Evolutionary conservation across 1,140 invertebrate genomes (phyloP), one percentile per base, ranked within the genome.

Genomic region (Trichogramma pretiosum): DNA sequence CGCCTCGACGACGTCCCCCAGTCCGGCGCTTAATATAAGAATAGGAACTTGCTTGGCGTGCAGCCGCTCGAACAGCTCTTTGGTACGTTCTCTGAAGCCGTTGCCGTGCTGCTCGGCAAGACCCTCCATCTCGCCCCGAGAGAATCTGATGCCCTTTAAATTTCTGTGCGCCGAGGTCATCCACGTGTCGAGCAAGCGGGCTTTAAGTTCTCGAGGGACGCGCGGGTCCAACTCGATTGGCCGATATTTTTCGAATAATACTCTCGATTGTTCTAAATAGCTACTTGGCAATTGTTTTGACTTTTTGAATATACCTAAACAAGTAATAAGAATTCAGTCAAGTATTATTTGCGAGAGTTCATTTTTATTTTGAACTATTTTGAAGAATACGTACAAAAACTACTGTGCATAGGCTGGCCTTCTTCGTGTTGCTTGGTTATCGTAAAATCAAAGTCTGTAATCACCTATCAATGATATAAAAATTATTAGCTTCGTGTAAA

Each of bases 11-110:
- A 87, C 77, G 60, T 93, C 84, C 1, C 93, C 93, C 18, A 97
- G 75, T 1, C 93, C 93, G 24, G 93, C 93, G 17, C 91, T 95
- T 67, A 97, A 94, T 21, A 97, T 84, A 23, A 97, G 63, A 13
- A 94, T 71, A 0, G 93, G 93, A 17, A 97, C 81, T 35, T 80
- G 64, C 3, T 77, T 60, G 3, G 62, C 55, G 24, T 83, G 55
- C 11, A 93, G 69, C 48, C 72, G 73, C n/a, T 77, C 57, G 56
- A 96, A 83, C 18, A 93, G 67, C 32, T 82, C 75, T 34, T 77
- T 63, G 9, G 84, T 84, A 3, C 82, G 82, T 58, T 86, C 83
- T 59, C 91, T 84, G 60, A 74, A 68, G 57, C 64, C 58, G 42
- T 67, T 46, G 11, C 65, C 72, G 40, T 64, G 72, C 34, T 58